Base-by-base conservation (phyloP, 2,888 invertebrate genomes). In the Bugula neritina region DNA sequence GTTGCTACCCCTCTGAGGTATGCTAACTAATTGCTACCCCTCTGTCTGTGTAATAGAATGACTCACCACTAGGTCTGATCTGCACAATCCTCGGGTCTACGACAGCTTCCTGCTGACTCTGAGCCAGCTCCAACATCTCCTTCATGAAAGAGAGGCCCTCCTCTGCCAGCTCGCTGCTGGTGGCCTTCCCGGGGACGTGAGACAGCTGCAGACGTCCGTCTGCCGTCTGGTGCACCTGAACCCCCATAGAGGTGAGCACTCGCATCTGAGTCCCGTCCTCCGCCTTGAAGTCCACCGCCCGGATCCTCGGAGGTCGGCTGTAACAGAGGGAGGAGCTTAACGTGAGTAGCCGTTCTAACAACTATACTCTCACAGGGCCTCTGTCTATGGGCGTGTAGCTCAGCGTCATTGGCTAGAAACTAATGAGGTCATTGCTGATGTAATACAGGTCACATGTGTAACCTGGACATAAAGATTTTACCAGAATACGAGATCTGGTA, bases 61-160 rank as follows among this genome's bases (percentile, higher is more conserved):
- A 69, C 35, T 35, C 25, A 54, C 70, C 43, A 3, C 13, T 58
- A 23, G 17, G 69, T 23, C 21, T 52, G 23, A 58, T 25, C 34
- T 54, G 71, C 17, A 57, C 55, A 27, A 35, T 58, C 13, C n/a
- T 34, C 1, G 0, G 73, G 76, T 75, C 75, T 80, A 82, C 77
- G 71, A 80, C 80, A 10, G 76, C 75, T 25, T 78, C 70, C 10
- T 73, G 76, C 74, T 90, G 85, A 21, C 73, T 74, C 77, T 91
- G 91, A 71, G 93, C 92, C 76, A 94, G 86, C 81, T 94, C 92
- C 0, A 94, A 89, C 93, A 98, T 95, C 86, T 98, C 97, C 80
- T 93, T 92, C 94, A 98, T 96, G 82, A 98, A 97, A 21, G 92
- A 87, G 52, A 94, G 86, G 0, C 98, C 97, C 85, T 95, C 92